phyloP scores from a whole-genome alignment of 30 jellyfish, hydroid and myxozoan species.

The Chrysaora quinquecirrha region DNA sequence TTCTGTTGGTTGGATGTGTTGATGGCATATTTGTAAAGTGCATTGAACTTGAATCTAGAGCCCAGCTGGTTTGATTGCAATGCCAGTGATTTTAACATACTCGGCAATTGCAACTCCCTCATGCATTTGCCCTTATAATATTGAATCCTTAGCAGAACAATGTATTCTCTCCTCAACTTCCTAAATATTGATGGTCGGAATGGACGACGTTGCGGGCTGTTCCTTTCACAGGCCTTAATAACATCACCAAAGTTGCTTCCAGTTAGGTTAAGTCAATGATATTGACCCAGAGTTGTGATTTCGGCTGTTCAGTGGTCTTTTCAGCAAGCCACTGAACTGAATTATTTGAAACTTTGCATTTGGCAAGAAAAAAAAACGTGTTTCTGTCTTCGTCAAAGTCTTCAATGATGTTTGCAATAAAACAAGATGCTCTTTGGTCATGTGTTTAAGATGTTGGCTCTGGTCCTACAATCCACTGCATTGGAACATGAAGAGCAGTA shows the following conservation, averaged over 20 bases:
- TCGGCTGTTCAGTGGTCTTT: conserved; percentile 15
- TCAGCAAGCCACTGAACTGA: conserved; percentile 20
- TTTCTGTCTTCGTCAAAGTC: neutral
- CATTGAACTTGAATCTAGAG: too few species aligned
- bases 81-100: conserved; percentile 21
- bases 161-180: conserved; percentile 19
- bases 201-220: neutral
- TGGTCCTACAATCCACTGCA: conserved; percentile 43
- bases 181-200: neutral
- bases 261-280: conserved; percentile 1
- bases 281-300: conserved; percentile 8
- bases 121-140: conserved; percentile 47
- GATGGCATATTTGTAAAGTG: too few species aligned
- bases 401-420: conserved; percentile 32
- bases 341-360: conserved; percentile 11
- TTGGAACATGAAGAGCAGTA: neutral
- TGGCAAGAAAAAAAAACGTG: neutral
- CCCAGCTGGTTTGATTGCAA: conserved; percentile 35
- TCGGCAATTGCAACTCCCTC: conserved; percentile 20
- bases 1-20: too few species aligned
- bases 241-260: conserved; percentile 47
- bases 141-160: conserved; percentile 25
- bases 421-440: neutral
- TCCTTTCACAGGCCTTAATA: conserved; percentile 20
- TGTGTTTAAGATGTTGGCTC: conserved; percentile 29